Evolutionary conservation across 2,888 invertebrate genomes (phyloP).

Genomic region (Schrankia costaestrigalis): DNA sequence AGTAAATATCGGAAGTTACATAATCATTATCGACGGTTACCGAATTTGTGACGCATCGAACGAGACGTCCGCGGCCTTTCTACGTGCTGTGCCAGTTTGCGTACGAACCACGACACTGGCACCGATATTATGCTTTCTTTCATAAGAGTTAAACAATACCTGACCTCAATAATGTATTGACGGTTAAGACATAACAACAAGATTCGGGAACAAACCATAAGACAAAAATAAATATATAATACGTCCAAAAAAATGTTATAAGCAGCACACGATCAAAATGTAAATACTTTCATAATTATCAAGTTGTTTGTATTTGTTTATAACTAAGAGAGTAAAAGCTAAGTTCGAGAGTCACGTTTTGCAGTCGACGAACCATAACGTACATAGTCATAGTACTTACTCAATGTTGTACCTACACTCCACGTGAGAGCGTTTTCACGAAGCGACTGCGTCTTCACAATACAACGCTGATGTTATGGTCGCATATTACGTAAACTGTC

Average conservation of each 20-base stretch:
- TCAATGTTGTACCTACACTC: constrained; percentile 18
- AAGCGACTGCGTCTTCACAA: constrained; percentile 50
- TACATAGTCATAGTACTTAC: constrained; percentile 12
- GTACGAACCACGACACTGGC: constrained; percentile 61
- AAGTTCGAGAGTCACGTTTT: not conserved
- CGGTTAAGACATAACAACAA: constrained; percentile 5
- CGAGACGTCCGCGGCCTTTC: constrained; percentile 52
- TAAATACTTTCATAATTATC: too few relatives aligned
- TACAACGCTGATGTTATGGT: constrained; percentile 62
- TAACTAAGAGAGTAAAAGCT: not conserved
- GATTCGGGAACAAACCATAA: too few relatives aligned
- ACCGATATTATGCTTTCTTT: constrained; percentile 62
- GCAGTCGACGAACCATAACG: constrained; percentile 27
- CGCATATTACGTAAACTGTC: constrained; percentile 65
- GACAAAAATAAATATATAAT: too few relatives aligned
- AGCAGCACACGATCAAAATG: too few relatives aligned
- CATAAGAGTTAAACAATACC: constrained; percentile 61
- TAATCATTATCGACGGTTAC: constrained; percentile 56
- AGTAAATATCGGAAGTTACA: constrained; percentile 58
- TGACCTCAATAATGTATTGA: constrained; percentile 40
- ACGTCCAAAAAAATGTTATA: too few relatives aligned
- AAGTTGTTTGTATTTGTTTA: not conserved
- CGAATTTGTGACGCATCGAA: constrained; percentile 61
- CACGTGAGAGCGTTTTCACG: constrained; percentile 67
- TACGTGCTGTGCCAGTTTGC: constrained; percentile 59